Base-by-base conservation (phyloP, 37 sponge, comb jelly and placozoan species). In the Diacarnus erythraeanus region DNA sequence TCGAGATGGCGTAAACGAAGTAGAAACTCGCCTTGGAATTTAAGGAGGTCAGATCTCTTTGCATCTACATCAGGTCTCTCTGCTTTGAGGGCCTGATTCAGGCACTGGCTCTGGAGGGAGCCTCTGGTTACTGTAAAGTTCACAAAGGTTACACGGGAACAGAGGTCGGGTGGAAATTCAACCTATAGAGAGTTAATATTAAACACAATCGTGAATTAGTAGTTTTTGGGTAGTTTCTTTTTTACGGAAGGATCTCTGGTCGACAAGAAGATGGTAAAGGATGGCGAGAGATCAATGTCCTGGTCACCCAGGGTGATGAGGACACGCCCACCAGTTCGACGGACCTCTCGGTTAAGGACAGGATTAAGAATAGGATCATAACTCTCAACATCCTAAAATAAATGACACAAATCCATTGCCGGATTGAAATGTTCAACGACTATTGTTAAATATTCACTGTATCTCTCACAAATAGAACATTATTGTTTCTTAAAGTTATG, bases 291-390 rank as follows among this genome's bases (percentile, higher is more conserved):
- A 59, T 98, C 96, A 74, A 98, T 98, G 75, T 98, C 99, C 82
- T 96, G 97, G 76, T 98, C 99, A 67, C 99, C 99, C 34, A 98
- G 88, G 29, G 99, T 93, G 81, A 98, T 93, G 74, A 98, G 92
- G 40, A 98, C 99, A 77, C 96, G 96, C 38, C 98, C 98, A 57
- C 94, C 97, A 57, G 93, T 95, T 9, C 85, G 77, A 34, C 91
- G 79, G 0, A 93, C 91, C 69, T 98, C 98, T 27, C 94, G 61
- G 77, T 98, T 98, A 34, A 93, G 82, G n/a, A 98, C 98, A 39
- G 98, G 98, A 59, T 98, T 98, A 39, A 98, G 86, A 74, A 98
- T 98, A 36, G 96, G 97, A 80, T 98, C 99, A 54, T 98, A 98
- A 73, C 83, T 94, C 86, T 98, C 99, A 17, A 94, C 97, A 77